Evolutionary conservation across 23 tunicate genomes (phyloP), one percentile per base, ranked within the genome.

Genomic region (Clavelina lepadiformis): DNA sequence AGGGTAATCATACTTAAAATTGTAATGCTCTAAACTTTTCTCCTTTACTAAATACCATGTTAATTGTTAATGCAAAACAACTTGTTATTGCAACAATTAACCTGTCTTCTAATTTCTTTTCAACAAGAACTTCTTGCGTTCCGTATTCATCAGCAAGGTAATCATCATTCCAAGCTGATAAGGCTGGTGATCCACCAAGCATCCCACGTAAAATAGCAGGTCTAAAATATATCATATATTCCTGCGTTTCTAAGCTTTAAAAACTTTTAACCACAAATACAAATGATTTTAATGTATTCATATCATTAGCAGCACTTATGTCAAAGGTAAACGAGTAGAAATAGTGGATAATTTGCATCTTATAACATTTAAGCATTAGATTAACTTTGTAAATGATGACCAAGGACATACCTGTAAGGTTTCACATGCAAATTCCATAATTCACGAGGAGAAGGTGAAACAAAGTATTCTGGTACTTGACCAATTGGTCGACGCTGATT

Each of bases 41-140:
- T n/a, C n/a, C n/a, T n/a, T n/a, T n/a, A n/a, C n/a, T n/a, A n/a
- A n/a, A n/a, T n/a, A n/a, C n/a, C n/a, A n/a, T n/a, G n/a, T n/a
- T n/a, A n/a, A n/a, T n/a, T n/a, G n/a, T n/a, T n/a, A n/a, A n/a
- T n/a, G n/a, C n/a, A n/a, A n/a, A n/a, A n/a, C n/a, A n/a, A n/a
- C n/a, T n/a, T 53, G 23, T 53, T 6, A 6, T 53, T 18, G 21
- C 6, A 18, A 53, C 19, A 53, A n/a, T 20, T 22, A 3, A 75
- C 92, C 92, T 58, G 73, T 89, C 89, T 69, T 89, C 97, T 37
- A 31, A 63, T 56, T 89, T 89, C 76, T 81, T 89, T 51, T 89
- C 97, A 29, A 89, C 79, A 31, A 81, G 64, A 0, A 89, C 97
- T 27, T 89, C 83, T 61, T 73, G 73, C 41, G 81, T 83, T 0